Evolutionary conservation across 2,113 vertebrate species (phyloP).

Genomic region (Onychostoma macrolepis): DNA sequence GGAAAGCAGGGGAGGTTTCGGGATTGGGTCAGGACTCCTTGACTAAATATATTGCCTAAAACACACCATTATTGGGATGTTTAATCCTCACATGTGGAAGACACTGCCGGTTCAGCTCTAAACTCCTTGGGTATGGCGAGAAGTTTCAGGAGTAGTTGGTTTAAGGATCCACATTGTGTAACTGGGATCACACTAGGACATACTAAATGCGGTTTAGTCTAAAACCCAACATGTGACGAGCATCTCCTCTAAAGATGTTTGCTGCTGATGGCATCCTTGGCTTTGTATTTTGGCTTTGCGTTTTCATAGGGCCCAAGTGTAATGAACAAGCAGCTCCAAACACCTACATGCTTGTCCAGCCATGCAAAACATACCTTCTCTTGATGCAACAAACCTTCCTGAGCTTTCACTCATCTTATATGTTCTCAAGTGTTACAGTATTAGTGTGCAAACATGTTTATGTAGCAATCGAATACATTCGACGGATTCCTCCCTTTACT

Average conservation of each 20-base stretch:
- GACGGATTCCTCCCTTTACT: slow-evolving; percentile 55
- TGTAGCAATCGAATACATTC: slow-evolving; percentile 50
- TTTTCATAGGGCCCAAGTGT: slow-evolving; percentile 14
- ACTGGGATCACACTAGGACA: slow-evolving; percentile 16
- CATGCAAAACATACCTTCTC: slow-evolving; percentile 32
- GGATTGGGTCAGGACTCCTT: slow-evolving; percentile 52
- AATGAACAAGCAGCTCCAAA: not conserved
- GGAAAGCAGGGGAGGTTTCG: slow-evolving; percentile 60
- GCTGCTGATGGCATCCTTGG: slow-evolving; percentile 61
- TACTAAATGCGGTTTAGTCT: not conserved
- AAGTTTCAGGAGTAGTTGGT: not conserved
- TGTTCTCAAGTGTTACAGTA: slow-evolving; percentile 72
- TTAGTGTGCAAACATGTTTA: slow-evolving; percentile 67
- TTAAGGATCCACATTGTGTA: not conserved
- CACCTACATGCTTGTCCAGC: slow-evolving; percentile 44
- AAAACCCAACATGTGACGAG: slow-evolving; percentile 6
- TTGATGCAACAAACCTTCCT: slow-evolving; percentile 52
- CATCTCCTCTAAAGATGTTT: slow-evolving; percentile 46
- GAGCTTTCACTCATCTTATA: slow-evolving; percentile 49
- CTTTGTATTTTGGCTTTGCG: slow-evolving; percentile 58
- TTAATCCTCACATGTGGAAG: slow-evolving; percentile 24
- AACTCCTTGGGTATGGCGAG: not conserved
- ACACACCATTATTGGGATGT: slow-evolving; percentile 6
- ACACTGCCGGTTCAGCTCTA: slow-evolving; percentile 21
- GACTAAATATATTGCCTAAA: slow-evolving; percentile 38